phyloP scores from a whole-genome alignment of 92 coral and sea anemone species.

The Chrysogorgia sp. region DNA sequence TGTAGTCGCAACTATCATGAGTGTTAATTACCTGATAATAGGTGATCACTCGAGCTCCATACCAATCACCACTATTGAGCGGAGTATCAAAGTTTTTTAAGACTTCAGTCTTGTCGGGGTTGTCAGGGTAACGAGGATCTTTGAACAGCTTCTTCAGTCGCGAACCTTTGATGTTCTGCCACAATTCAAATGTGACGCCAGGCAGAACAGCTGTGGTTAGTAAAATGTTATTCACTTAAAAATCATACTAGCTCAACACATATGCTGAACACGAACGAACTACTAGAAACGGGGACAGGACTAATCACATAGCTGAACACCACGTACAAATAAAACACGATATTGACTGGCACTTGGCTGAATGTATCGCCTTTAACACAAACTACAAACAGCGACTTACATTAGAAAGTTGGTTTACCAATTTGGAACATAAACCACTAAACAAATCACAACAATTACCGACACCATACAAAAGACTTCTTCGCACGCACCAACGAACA shows the following conservation, averaged over 20 bases:
- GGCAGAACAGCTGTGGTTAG: not conserved
- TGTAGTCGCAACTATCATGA: not conserved
- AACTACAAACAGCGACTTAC: too few species aligned
- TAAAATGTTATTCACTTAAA: not conserved
- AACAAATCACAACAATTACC: too few species aligned
- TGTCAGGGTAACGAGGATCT: slow-evolving; percentile 34
- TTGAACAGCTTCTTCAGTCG: slow-evolving; percentile 13
- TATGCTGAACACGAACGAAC: too few species aligned
- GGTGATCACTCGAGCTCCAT: slow-evolving; percentile 18
- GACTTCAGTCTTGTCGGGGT: slow-evolving; percentile 12
- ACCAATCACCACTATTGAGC: slow-evolving; percentile 17
- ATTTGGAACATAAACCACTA: too few species aligned
- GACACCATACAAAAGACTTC: too few species aligned
- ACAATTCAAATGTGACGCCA: slow-evolving; percentile 19
- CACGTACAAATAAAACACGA: too few species aligned
- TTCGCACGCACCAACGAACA: too few species aligned
- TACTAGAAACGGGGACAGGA: too few species aligned
- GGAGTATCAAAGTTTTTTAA: slow-evolving; percentile 24
- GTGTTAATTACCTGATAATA: slow-evolving; percentile 26
- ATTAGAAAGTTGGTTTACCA: too few species aligned
- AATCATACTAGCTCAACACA: not conserved
- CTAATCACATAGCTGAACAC: too few species aligned
- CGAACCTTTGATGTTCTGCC: slow-evolving; percentile 31
- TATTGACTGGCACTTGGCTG: too few species aligned
- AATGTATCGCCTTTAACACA: too few species aligned